Percentiles rank a stretch among this genome's conserved stretches.
These are phyloP conservation scores for Geotrypetes seraphini DNA, from an alignment of 2,797 vertebrate species.

Conservation along the genomic window DNA sequence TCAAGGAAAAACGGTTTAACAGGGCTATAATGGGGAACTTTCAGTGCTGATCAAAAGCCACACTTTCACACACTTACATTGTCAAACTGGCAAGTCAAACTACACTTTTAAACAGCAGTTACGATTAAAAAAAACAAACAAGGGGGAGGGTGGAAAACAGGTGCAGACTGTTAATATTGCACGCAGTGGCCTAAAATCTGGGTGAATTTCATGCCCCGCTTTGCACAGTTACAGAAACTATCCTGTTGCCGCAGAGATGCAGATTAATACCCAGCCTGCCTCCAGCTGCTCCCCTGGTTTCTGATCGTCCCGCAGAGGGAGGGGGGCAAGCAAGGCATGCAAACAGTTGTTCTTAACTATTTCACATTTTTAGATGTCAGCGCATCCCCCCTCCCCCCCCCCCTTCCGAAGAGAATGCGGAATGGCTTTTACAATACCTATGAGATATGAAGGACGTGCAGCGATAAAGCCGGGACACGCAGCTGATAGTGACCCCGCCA, in stretches of 20 bases:
- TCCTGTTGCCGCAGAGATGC: too few relatives aligned
- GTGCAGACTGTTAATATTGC: too few relatives aligned
- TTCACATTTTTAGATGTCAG: conserved; percentile 14
- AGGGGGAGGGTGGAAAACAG: too few relatives aligned
- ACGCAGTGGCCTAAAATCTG: too few relatives aligned
- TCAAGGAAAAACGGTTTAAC: not conserved
- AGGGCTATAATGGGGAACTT: not conserved
- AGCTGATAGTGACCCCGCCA: too few relatives aligned
- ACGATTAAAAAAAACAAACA: conserved; percentile 1
- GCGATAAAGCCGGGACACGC: too few relatives aligned
- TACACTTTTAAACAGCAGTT: too few relatives aligned
- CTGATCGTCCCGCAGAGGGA: not conserved
- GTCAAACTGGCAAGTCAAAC: not conserved
- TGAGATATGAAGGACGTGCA: conserved; percentile 7
- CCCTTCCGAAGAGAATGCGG: conserved; percentile 5
- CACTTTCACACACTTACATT: not conserved
- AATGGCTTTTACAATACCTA: conserved; percentile 11
- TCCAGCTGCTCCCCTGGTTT: not conserved
- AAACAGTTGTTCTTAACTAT: conserved; percentile 1
- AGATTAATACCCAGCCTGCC: not conserved
- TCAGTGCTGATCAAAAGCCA: not conserved
- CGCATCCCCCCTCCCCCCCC: conserved; percentile 12
- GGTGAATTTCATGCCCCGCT: too few relatives aligned
- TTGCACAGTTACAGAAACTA: too few relatives aligned
- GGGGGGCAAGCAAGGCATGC: not conserved